Conservation (phyloP, 1,140 invertebrate species). For the Heliconius hermathena region DNA sequence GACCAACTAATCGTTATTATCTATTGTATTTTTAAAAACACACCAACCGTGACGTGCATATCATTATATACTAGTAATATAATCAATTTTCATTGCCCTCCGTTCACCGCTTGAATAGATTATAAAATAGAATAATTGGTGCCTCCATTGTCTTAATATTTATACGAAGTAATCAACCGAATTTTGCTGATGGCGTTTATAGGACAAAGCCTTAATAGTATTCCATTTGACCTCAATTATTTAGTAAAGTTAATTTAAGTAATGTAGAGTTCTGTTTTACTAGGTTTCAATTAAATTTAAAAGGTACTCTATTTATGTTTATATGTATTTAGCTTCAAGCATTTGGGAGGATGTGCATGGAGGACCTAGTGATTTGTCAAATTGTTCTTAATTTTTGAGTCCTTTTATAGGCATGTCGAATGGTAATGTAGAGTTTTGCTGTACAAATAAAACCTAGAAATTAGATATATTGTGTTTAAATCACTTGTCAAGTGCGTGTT, state of each 20-base stretch:
- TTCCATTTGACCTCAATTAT: not conserved
- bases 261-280: not conserved
- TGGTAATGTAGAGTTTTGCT: too few relatives aligned
- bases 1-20: constrained; percentile 8
- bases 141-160: constrained; percentile 19
- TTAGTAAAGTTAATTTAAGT: not conserved
- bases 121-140: constrained; percentile 20
- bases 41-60: not conserved
- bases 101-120: constrained; percentile 20
- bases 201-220: not conserved
- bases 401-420: too few relatives aligned
- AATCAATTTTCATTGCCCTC: constrained; percentile 17
- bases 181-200: not conserved
- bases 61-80: constrained; percentile 1
- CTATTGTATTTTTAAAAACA: constrained; percentile 23
- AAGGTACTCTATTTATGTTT: too few relatives aligned
- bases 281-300: too few relatives aligned
- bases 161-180: constrained; percentile 8
- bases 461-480: too few relatives aligned
- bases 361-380: too few relatives aligned
- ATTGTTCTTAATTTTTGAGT: too few relatives aligned
- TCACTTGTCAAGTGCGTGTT: too few relatives aligned
- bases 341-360: too few relatives aligned
- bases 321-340: too few relatives aligned
- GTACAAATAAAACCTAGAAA: too few relatives aligned